phyloP scores from a whole-genome alignment of 2,797 vertebrate genomes.

The Darevskia mixta region DNA sequence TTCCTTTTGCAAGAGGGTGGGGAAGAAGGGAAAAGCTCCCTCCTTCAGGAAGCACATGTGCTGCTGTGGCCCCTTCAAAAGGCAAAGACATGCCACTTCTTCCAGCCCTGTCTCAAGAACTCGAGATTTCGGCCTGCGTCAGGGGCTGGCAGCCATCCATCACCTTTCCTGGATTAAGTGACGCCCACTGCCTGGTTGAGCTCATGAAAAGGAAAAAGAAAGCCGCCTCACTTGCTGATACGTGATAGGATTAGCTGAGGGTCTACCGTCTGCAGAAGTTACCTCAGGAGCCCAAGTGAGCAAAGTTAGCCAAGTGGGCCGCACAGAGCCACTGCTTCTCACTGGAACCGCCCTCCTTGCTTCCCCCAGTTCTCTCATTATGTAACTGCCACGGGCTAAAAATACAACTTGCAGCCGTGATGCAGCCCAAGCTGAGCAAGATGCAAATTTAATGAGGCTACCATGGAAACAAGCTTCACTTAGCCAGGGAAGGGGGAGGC shows the following conservation, averaged over 20 bases:
- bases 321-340: background rate
- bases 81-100: background rate
- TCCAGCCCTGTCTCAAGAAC: background rate
- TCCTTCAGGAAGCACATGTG: background rate
- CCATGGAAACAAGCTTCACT: conserved; percentile 86
- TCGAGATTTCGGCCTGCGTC: background rate
- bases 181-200: conserved; percentile 35
- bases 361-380: conserved; percentile 81
- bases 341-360: conserved; percentile 65
- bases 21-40: background rate
- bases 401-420: conserved; percentile 90
- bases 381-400: conserved; percentile 89
- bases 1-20: background rate
- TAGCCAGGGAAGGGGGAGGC: conserved; percentile 56
- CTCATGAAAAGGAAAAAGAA: conserved; percentile 45
- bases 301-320: background rate
- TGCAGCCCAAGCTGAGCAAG: conserved; percentile 79
- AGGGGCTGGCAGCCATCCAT: background rate
- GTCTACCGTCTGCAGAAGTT: background rate
- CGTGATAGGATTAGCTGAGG: conserved; percentile 33
- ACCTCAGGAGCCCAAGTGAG: background rate
- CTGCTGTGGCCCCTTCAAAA: background rate
- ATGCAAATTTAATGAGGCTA: conserved; percentile 88
- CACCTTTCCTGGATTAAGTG: conserved; percentile 39
- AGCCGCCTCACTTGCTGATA: background rate